Conservation (phyloP, 2,888 invertebrate genomes). For the Aspidiotus destructor region DNA sequence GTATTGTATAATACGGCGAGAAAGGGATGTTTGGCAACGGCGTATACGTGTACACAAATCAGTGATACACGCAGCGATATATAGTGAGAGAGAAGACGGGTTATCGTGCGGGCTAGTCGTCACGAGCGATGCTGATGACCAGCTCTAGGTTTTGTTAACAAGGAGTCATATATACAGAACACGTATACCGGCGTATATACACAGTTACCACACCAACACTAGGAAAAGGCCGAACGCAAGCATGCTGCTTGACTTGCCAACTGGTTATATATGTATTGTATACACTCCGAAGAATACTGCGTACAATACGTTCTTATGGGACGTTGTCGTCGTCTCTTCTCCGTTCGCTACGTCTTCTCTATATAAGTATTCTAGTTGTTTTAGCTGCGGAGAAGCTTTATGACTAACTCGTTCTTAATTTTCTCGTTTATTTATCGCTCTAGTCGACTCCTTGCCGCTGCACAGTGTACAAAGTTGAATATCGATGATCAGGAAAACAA, state of each 20-base stretch:
- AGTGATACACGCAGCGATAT: not conserved
- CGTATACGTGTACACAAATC: constrained; percentile 3
- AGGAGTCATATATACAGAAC: constrained; percentile 1
- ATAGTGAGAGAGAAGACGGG: not conserved
- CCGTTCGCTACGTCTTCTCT: not conserved
- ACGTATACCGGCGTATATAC: not conserved
- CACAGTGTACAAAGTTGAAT: too few species aligned
- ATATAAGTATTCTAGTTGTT: too few species aligned
- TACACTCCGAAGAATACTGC: too few species aligned
- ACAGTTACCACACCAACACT: constrained; percentile 9
- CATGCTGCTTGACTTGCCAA: constrained; percentile 15
- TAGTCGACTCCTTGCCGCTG: too few species aligned
- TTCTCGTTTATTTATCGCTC: too few species aligned
- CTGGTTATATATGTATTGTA: not conserved
- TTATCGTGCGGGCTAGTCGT: constrained; percentile 14
- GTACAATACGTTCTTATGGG: constrained; percentile 23
- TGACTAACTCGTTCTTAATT: too few species aligned
- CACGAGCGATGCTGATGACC: constrained; percentile 23
- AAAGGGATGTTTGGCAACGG: constrained; percentile 9
- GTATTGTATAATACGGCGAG: too few species aligned
- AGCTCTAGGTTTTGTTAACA: constrained; percentile 10
- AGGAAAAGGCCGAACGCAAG: constrained; percentile 12
- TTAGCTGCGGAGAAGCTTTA: too few species aligned
- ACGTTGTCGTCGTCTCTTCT: not conserved
- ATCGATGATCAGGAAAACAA: too few species aligned